Conservation (phyloP, 1,140 invertebrate genomes). For the Procambarus virginalis region DNA sequence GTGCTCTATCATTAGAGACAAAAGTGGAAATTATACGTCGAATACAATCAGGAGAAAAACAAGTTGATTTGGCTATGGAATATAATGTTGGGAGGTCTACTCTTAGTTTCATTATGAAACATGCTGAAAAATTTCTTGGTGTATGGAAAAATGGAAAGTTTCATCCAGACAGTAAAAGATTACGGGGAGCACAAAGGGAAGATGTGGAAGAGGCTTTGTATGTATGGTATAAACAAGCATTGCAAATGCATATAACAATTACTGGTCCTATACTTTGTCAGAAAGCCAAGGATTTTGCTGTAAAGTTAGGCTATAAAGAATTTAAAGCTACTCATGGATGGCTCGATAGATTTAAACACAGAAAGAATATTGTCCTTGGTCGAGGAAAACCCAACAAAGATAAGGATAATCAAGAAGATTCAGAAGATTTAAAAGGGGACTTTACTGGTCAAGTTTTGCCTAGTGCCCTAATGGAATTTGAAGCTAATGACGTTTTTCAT, state of each 20-base stretch:
- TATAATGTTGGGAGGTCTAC: conserved; percentile 70
- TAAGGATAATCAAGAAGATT: conserved; percentile 54
- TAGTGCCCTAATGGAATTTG: conserved; percentile 63
- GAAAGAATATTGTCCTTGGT: conserved; percentile 68
- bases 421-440: conserved; percentile 60
- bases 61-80: conserved; percentile 68
- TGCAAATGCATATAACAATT: conserved; percentile 62
- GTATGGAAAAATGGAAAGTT: conserved; percentile 68
- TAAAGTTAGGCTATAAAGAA: conserved; percentile 68
- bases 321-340: conserved; percentile 71
- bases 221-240: conserved; percentile 70
- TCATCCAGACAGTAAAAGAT: conserved; percentile 66
- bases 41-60: conserved; percentile 65
- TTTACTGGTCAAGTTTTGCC: conserved; percentile 64
- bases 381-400: conserved; percentile 67
- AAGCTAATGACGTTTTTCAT: conserved; percentile 70
- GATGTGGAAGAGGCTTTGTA: conserved; percentile 70
- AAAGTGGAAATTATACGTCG: conserved; percentile 68
- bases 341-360: conserved; percentile 70
- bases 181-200: conserved; percentile 66
- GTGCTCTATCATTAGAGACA: conserved; percentile 66
- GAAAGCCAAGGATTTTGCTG: conserved; percentile 71
- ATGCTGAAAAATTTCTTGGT: conserved; percentile 66
- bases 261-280: conserved; percentile 70
- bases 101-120: conserved; percentile 68